Percentiles rank a stretch among this genome's conserved stretches.
Conservation (phyloP, 2,113 vertebrate species). For the Planiliza haematocheilus region DNA sequence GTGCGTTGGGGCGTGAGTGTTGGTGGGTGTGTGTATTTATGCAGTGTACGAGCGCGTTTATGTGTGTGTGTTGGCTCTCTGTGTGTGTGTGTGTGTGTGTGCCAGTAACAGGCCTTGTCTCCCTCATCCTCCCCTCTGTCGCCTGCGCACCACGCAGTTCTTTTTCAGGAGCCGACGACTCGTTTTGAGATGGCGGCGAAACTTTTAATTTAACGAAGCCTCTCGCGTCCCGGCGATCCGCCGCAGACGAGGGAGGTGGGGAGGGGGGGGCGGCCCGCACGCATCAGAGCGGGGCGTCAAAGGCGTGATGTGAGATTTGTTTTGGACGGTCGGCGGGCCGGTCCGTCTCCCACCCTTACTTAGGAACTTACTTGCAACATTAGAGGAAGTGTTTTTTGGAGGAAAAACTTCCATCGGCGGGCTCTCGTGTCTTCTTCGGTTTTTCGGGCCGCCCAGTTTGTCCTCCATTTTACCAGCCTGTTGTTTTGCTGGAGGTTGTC, state of each 20-base stretch:
- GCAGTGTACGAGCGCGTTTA: constrained; percentile 64
- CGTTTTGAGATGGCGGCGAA: constrained; percentile 77
- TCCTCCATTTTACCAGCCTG: constrained; percentile 77
- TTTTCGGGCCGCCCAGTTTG: constrained; percentile 52
- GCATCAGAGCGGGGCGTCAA: constrained; percentile 50
- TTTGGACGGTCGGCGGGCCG: constrained; percentile 55
- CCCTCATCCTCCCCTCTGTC: constrained; percentile 84
- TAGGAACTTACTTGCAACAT: constrained; percentile 63
- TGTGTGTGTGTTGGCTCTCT: constrained; percentile 40
- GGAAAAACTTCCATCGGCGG: constrained; percentile 37
- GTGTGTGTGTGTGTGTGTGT: constrained; percentile 57
- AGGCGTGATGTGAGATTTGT: constrained; percentile 65
- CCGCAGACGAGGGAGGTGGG: constrained; percentile 9
- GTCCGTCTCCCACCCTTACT: constrained; percentile 21
- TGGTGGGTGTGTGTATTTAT: constrained; percentile 68
- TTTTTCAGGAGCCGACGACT: constrained; percentile 85
- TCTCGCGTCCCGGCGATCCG: constrained; percentile 50
- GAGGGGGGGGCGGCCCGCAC: constrained; percentile 11
- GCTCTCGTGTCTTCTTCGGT: constrained; percentile 45
- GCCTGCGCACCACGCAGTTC: constrained; percentile 85
- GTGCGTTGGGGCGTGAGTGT: constrained; percentile 70
- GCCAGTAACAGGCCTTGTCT: constrained; percentile 83
- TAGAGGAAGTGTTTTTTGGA: constrained; percentile 41
- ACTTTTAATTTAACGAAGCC: constrained; percentile 75
- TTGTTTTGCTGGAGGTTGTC: constrained; percentile 65